phyloP scores from a whole-genome alignment of 2,888 invertebrate species.

The Athalia rosae region DNA sequence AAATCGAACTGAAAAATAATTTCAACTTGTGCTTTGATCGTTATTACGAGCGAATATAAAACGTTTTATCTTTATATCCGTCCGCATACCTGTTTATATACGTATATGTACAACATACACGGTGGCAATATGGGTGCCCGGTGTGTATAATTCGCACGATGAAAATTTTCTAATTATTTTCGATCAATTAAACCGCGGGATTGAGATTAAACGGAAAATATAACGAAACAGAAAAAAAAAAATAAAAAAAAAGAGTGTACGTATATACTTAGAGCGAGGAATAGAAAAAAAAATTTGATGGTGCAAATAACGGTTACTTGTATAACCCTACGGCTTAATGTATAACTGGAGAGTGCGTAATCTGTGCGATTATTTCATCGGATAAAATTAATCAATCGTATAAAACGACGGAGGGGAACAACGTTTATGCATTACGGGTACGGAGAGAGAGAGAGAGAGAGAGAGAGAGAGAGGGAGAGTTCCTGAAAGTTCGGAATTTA shows the following conservation, averaged over 20 bases:
- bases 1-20: too few relatives aligned
- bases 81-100: too few relatives aligned
- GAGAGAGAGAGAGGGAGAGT: not conserved
- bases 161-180: too few relatives aligned
- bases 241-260: too few relatives aligned
- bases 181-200: too few relatives aligned
- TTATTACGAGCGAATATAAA: too few relatives aligned
- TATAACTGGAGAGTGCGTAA: not conserved
- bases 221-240: not conserved
- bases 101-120: too few relatives aligned
- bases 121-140: too few relatives aligned
- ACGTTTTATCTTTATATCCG: too few relatives aligned
- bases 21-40: too few relatives aligned
- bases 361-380: not conserved
- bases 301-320: not conserved
- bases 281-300: not conserved
- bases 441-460: not conserved
- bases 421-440: constrained; percentile 19
- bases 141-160: too few relatives aligned
- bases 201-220: not conserved
- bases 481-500: not conserved
- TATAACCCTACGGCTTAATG: not conserved
- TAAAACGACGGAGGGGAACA: constrained; percentile 23
- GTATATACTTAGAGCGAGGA: too few relatives aligned
- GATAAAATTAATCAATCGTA: constrained; percentile 27